phyloP scores from a whole-genome alignment of 2,113 vertebrate species.

The Epinephelus lanceolatus region DNA sequence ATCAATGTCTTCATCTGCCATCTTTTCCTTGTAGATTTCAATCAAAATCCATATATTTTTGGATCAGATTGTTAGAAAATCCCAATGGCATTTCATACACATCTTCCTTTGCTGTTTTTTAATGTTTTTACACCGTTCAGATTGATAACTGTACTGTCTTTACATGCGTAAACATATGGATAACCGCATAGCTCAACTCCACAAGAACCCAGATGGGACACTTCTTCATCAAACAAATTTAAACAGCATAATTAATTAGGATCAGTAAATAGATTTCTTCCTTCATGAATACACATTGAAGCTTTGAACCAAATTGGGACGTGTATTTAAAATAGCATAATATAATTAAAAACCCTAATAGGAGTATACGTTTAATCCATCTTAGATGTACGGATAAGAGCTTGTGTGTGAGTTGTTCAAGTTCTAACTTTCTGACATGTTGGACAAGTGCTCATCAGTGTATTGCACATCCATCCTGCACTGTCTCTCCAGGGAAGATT shows the following conservation, averaged over 20 bases:
- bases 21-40: not conserved
- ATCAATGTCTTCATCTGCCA: not conserved
- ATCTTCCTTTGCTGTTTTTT: not conserved
- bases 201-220: not conserved
- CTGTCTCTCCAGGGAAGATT: constrained; percentile 52
- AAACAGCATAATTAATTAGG: constrained; percentile 27
- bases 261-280: constrained; percentile 3
- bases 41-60: not conserved
- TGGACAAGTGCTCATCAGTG: constrained; percentile 71
- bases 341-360: not conserved
- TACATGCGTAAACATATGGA: not conserved
- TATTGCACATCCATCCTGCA: constrained; percentile 56
- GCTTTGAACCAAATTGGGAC: not conserved
- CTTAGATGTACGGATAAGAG: not conserved
- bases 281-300: not conserved
- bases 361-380: not conserved
- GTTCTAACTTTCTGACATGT: constrained; percentile 68
- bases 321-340: not conserved
- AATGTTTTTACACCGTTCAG: not conserved
- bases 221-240: constrained; percentile 3
- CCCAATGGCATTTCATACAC: not conserved
- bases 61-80: not conserved
- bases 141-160: not conserved
- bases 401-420: constrained; percentile 11
- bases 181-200: not conserved